phyloP scores from a whole-genome alignment of 37 sponge, comb jelly and placozoan species.

The Chondrosia reniformis region DNA sequence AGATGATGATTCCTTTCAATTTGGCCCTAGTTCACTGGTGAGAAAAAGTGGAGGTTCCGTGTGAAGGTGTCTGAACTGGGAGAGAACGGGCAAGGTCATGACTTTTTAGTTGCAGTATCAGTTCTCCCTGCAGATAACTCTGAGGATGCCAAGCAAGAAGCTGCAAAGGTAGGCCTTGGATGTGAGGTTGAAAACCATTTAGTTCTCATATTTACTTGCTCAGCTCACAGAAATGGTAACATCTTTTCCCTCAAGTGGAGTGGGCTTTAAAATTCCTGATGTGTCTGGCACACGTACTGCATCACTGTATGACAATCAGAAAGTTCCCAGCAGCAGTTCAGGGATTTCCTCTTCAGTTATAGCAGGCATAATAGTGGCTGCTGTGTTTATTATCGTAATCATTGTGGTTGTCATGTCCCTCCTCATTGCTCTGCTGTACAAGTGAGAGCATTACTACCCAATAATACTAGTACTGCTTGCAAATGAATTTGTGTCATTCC shows the following conservation, averaged over 20 bases:
- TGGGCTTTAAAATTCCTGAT: neutral
- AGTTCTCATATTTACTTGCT: too few species aligned
- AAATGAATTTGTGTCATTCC: neutral
- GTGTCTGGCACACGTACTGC: neutral
- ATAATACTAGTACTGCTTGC: neutral
- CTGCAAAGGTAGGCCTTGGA: too few species aligned
- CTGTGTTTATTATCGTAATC: constrained; percentile 9
- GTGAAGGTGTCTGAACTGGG: too few species aligned
- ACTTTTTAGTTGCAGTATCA: too few species aligned
- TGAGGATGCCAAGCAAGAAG: too few species aligned
- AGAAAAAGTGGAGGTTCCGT: too few species aligned
- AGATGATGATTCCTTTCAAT: too few species aligned
- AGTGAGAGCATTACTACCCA: too few species aligned
- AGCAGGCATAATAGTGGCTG: constrained; percentile 2
- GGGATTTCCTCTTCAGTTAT: neutral
- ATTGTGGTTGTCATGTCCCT: neutral
- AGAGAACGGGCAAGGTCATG: too few species aligned
- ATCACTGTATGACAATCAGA: neutral
- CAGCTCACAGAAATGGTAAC: neutral
- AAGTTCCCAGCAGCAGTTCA: neutral
- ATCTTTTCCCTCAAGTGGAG: neutral
- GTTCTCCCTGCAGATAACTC: too few species aligned
- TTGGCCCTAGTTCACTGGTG: too few species aligned
- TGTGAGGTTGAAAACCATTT: too few species aligned
- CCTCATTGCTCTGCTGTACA: neutral